Percentiles rank a stretch among this genome's conserved stretches.
Conservation (phyloP, 2,888 invertebrate species). For the Hyalella azteca region DNA sequence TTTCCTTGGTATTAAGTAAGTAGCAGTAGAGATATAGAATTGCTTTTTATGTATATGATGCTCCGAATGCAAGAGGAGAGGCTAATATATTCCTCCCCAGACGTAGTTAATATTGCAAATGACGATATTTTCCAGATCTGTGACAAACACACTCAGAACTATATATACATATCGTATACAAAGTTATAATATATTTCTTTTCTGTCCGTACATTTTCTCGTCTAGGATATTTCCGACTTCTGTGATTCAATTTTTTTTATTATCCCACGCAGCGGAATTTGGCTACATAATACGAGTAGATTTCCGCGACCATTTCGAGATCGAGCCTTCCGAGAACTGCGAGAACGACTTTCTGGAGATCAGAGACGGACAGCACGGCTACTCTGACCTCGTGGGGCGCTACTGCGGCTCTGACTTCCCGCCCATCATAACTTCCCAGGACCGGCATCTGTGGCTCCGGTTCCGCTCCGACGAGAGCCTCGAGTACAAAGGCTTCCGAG, state of each 20-base stretch:
- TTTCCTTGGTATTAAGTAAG: no score
- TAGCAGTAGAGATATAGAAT: no score
- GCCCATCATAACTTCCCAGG: conserved; percentile 74
- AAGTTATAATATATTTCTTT: no score
- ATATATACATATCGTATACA: no score
- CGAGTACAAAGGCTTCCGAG: conserved; percentile 78
- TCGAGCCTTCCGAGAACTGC: conserved; percentile 74
- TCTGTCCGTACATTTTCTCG: no score
- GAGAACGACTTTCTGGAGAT: conserved; percentile 82
- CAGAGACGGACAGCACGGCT: conserved; percentile 81
- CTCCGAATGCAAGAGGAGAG: no score
- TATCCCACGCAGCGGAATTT: conserved; percentile 66
- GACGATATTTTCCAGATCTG: no score
- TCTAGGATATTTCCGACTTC: no score
- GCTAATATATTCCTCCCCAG: no score
- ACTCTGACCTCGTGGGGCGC: conserved; percentile 71
- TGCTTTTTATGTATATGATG: no score
- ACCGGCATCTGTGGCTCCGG: conserved; percentile 77
- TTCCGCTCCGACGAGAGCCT: conserved; percentile 83
- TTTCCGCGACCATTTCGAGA: conserved; percentile 78
- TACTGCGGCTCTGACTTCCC: conserved; percentile 78
- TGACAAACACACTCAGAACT: no score
- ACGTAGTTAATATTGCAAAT: no score
- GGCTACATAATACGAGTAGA: conserved; percentile 76
- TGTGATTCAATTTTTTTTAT: not conserved